Evolutionary conservation across 2,113 vertebrate species (phyloP).

Genomic region (Otocyon megalotis): DNA sequence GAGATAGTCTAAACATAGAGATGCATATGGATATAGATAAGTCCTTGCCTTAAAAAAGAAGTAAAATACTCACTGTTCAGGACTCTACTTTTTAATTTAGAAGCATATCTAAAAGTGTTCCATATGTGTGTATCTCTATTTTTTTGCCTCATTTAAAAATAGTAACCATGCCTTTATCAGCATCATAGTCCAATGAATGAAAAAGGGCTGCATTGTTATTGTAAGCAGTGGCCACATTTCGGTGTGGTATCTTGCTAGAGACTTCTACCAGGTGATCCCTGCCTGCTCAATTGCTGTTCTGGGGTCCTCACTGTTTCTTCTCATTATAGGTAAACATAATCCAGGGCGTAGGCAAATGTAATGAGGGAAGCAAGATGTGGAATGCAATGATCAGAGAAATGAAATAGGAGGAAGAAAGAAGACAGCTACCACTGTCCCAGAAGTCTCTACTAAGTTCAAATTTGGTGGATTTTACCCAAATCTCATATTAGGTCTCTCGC

Average conservation of each 20-base stretch:
- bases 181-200: not conserved
- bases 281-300: not conserved
- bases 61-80: not conserved
- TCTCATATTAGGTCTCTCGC: not conserved
- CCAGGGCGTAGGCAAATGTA: not conserved
- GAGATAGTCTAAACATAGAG: not conserved
- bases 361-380: not conserved
- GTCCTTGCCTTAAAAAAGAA: not conserved
- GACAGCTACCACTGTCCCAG: not conserved
- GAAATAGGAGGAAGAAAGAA: not conserved
- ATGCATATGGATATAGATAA: not conserved
- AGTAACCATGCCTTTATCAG: not conserved
- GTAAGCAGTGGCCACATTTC: accelerated
- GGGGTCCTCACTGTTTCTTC: not conserved
- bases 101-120: not conserved
- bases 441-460: not conserved
- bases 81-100: constrained; percentile 16
- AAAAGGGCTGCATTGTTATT: not conserved
- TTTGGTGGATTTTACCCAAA: not conserved
- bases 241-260: not conserved
- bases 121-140: not conserved
- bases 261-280: not conserved
- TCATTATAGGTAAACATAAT: not conserved
- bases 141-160: not conserved
- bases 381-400: not conserved